Base-by-base conservation (phyloP, 1,140 invertebrate genomes). In the Neodiprion lecontei region DNA sequence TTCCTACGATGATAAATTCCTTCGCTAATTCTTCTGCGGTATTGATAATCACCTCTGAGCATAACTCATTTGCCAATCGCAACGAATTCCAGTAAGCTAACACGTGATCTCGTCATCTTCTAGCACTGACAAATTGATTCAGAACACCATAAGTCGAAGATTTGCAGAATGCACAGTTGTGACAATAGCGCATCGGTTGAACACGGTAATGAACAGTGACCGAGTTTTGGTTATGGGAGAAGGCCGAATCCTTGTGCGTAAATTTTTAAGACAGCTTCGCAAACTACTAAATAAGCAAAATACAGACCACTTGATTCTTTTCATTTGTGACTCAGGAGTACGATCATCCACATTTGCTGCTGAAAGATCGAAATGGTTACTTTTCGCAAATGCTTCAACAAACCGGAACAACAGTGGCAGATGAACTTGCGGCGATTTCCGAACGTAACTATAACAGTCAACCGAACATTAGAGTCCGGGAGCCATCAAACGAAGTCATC, bases 101-200 rank as follows among this genome's bases (percentile, higher is more conserved):
- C 28, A 40, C 2, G 5, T 40, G 28, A 17, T 68, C 72, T 74
- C 65, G 5, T 40, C 28, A 75, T 70, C 74, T 84, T 80, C 7
- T 80, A 92, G 84, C 84, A 94, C 88, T 61, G 89, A 87, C 89
- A 89, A 74, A 83, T 89, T 88, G 74, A 93, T 84, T 79, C 89
- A 86, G 84, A 89, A 81, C 85, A 93, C 89, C 47, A 86, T 85
- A 84, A 90, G 89, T 70, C 85, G 84, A n/a, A 89, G 88, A 75
- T 93, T 93, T 81, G 75, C 75, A 11, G 81, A 90, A 40, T 91
- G 90, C 69, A 94, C 92, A 0, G 91, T 94, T 0, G 81, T 94
- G 4, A 94, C 93, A 0, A 93, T 94, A 72, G 93, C 93, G n/a
- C 93, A 94, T 82, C 84, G 93, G 67, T 81, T 94, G 1, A 91